These are phyloP conservation scores for Silurus meridionalis DNA, from an alignment of 2,113 vertebrate genomes.

Conservation along the genomic window DNA sequence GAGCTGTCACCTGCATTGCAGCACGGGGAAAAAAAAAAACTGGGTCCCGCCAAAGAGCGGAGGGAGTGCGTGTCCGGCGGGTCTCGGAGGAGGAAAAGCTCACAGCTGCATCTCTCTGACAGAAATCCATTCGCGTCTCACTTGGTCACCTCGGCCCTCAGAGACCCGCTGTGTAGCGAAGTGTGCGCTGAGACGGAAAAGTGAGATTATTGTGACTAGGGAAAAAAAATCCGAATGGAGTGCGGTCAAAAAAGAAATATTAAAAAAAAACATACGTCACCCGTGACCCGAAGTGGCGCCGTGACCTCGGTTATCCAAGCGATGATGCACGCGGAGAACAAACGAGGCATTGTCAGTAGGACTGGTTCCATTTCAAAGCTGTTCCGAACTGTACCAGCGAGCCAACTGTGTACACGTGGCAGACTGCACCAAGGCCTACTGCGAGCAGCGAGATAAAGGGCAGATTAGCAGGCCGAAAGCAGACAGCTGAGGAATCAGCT, in stretches of 20 bases:
- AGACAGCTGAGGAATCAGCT: conserved; percentile 37
- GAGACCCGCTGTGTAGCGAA: conserved; percentile 29
- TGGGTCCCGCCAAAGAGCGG: conserved; percentile 54
- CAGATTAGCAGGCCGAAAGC: conserved; percentile 47
- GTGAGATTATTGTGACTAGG: neutral
- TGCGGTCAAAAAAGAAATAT: neutral
- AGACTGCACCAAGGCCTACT: conserved; percentile 31
- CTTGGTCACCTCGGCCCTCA: conserved; percentile 54
- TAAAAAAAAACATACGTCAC: conserved; percentile 22
- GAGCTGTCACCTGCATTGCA: conserved; percentile 68
- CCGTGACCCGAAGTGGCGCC: conserved; percentile 34
- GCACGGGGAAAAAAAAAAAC: conserved; percentile 62
- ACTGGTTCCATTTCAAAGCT: conserved; percentile 43
- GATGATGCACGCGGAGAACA: conserved; percentile 13
- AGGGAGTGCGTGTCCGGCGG: conserved; percentile 37
- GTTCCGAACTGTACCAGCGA: neutral
- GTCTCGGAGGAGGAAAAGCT: conserved; percentile 54
- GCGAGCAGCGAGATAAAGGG: conserved; percentile 53
- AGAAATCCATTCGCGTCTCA: conserved; percentile 61
- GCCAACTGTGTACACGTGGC: neutral
- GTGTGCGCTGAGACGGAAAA: conserved; percentile 31
- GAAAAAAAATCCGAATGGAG: neutral
- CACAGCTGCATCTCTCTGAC: conserved; percentile 55
- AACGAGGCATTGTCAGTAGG: conserved; percentile 40
- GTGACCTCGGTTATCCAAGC: neutral